Evolutionary conservation across 2,113 vertebrate genomes (phyloP), one percentile per base, ranked within the genome.

Genomic region (Labeo rohita): DNA sequence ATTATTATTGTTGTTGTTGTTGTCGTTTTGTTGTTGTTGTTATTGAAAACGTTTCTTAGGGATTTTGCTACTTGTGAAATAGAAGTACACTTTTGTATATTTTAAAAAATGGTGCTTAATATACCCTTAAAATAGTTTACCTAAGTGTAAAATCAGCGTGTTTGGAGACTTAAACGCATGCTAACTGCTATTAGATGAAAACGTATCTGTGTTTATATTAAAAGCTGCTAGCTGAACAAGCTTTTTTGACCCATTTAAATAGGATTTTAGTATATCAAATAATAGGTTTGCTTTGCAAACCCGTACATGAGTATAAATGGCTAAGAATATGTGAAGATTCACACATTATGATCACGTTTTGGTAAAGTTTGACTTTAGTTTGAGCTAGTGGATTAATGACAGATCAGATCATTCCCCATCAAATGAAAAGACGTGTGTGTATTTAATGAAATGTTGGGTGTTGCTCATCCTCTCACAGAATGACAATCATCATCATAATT

Each of bases 401-500:
- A 81, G 79, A 28, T 81, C 39, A 49, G n/a, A 49, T 47, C n/a
- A 15, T 49, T 65, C 8, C 12, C 61, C 43, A 3, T 18, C 47
- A 4, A 80, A 81, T 65, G 79, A 18, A 65, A 47, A 66, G 56
- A 43, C 39, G 21, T 80, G 56, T 61, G 21, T 45, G 59, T 45
- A 63, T 61, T 80, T 56, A 65, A 11, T 65, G 4, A 81, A 81
- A 81, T 28, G 79, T 10, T 80, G 78, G 56, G 11, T 63, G 59
- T 47, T 61, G 56, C 56, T 73, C 70, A 73, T 80, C 11, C 21
- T 80, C 79, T 49, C 45, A 1, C 23, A 80, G 39, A 80, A 65
- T 65, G 56, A 63, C 59, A 65, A 80, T 80, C 79, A 66, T 80
- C 47, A 66, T 80, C 59, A 80, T 65, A 49, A 80, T 80, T 80